Percentiles rank a stretch among this genome's conserved stretches.
phyloP scores from a whole-genome alignment of 2,113 vertebrate species.

The Oenanthe melanoleuca region DNA sequence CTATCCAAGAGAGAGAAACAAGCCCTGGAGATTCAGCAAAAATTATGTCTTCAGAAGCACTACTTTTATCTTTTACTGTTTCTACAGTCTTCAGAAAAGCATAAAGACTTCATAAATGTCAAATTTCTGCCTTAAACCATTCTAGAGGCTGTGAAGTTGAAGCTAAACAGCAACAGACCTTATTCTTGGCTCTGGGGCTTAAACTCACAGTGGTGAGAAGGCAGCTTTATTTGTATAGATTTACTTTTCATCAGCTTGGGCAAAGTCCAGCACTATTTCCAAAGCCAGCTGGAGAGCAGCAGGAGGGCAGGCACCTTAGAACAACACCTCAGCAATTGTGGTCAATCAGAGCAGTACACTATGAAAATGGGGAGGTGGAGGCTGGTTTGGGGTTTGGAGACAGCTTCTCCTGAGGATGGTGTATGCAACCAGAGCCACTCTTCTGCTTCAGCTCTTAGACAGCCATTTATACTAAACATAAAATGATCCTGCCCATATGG shows the following conservation, averaged over 20 bases:
- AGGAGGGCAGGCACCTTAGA: not conserved
- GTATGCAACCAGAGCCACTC: not conserved
- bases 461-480: not conserved
- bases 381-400: not conserved
- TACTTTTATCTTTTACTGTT: constrained; percentile 24
- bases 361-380: not conserved
- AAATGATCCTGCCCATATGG: not conserved
- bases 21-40: not conserved
- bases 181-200: not conserved
- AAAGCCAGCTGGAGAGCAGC: not conserved
- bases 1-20: constrained; percentile 2
- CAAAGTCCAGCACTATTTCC: not conserved
- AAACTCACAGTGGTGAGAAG: not conserved
- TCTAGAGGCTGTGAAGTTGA: not conserved
- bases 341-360: not conserved
- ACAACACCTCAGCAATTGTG: not conserved
- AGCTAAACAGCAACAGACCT: not conserved
- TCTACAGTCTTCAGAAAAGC: not conserved
- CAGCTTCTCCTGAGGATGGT: not conserved
- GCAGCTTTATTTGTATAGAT: not conserved
- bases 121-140: constrained; percentile 17
- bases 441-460: not conserved
- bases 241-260: not conserved
- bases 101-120: constrained; percentile 40
- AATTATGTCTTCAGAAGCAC: not conserved